Percentiles rank a stretch among this genome's conserved stretches.
phyloP scores from a whole-genome alignment of 2,113 vertebrate genomes.

The Silurus meridionalis region DNA sequence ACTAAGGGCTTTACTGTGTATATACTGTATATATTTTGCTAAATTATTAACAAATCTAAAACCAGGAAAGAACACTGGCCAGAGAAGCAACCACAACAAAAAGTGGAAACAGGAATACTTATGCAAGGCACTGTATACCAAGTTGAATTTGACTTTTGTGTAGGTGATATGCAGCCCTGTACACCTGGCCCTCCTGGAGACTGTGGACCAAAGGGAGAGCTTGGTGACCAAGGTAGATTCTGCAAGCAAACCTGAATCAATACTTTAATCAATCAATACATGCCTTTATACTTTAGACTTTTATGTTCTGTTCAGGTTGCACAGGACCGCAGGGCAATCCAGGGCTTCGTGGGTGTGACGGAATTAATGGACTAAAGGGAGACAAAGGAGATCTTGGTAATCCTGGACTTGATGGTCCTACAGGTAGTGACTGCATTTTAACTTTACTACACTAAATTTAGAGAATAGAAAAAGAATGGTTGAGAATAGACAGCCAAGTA shows the following conservation, averaged over 20 bases:
- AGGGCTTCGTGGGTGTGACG: slow-evolving; percentile 32
- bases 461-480: background rate
- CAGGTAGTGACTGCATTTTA: slow-evolving; percentile 54
- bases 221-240: slow-evolving; percentile 63
- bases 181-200: slow-evolving; percentile 54
- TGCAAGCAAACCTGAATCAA: background rate
- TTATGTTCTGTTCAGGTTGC: slow-evolving; percentile 47
- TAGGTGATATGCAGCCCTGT: slow-evolving; percentile 65
- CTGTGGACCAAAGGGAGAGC: slow-evolving; percentile 62
- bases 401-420: slow-evolving; percentile 53
- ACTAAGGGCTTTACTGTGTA: background rate
- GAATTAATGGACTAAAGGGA: slow-evolving; percentile 65
- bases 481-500: background rate
- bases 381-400: slow-evolving; percentile 60
- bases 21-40: too few relatives aligned
- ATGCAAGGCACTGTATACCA: background rate
- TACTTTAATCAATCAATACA: background rate
- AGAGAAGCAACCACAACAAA: background rate
- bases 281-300: background rate
- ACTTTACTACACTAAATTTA: background rate
- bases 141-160: background rate
- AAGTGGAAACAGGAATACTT: background rate
- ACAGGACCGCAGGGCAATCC: slow-evolving; percentile 57
- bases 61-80: background rate
- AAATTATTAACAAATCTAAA: too few relatives aligned